Conservation (phyloP, 2,888 invertebrate genomes). For the Nomada ferruginata region DNA sequence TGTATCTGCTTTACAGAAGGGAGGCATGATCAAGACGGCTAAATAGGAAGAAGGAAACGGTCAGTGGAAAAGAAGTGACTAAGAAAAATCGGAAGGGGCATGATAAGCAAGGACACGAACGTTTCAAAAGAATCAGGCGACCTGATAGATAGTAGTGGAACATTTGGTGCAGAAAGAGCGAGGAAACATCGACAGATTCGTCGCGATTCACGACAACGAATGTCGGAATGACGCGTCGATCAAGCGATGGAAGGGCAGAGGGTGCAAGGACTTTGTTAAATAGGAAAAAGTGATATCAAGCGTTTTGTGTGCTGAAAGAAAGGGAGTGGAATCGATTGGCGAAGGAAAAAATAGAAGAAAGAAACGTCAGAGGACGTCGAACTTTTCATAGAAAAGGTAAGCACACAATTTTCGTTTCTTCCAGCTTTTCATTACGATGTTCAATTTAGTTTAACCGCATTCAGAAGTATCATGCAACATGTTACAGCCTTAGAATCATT, state of each 20-base stretch:
- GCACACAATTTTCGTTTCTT: not conserved
- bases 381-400: slow-evolving; percentile 1
- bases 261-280: slow-evolving; percentile 62
- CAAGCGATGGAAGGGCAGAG: slow-evolving; percentile 64
- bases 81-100: slow-evolving; percentile 65
- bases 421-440: not conserved
- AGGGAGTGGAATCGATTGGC: slow-evolving; percentile 8
- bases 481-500: too few relatives aligned
- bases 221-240: slow-evolving; percentile 76
- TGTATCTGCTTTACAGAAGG: slow-evolving; percentile 46
- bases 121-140: slow-evolving; percentile 61
- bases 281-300: slow-evolving; percentile 68
- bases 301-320: slow-evolving; percentile 30
- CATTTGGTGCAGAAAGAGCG: slow-evolving; percentile 22
- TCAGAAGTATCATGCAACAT: too few relatives aligned
- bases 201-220: slow-evolving; percentile 49
- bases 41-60: slow-evolving; percentile 14
- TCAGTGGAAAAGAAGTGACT: not conserved
- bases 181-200: slow-evolving; percentile 45
- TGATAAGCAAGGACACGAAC: slow-evolving; percentile 72
- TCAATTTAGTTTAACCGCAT: not conserved
- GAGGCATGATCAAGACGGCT: slow-evolving; percentile 47
- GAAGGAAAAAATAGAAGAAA: slow-evolving; percentile 9
- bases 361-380: not conserved
- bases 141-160: slow-evolving; percentile 45